These are phyloP conservation scores for Nesidiocoris tenuis DNA, from an alignment of 2,888 invertebrate species.

Conservation along the genomic window DNA sequence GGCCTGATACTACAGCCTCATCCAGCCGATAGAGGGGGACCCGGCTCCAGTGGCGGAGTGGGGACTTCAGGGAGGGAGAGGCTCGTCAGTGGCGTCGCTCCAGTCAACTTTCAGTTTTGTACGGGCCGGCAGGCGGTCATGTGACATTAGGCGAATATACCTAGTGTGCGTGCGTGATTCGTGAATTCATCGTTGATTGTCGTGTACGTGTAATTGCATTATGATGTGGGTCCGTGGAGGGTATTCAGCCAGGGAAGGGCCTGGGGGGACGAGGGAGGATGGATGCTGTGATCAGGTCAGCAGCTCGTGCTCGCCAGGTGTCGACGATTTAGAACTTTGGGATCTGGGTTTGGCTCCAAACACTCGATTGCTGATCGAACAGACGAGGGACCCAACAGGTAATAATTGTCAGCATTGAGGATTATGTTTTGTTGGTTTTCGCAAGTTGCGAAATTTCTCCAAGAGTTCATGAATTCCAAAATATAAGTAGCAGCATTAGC, in stretches of 20 bases:
- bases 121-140: conserved; percentile 32
- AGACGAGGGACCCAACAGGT: conserved; percentile 32
- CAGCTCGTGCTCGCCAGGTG: conserved; percentile 42
- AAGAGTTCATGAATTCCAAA: too few species aligned
- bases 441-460: too few species aligned
- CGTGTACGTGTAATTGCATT: not conserved
- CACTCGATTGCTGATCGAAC: conserved; percentile 20
- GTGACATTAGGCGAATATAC: conserved; percentile 6
- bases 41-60: conserved; percentile 1
- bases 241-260: conserved; percentile 1
- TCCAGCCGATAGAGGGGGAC: not conserved
- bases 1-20: too few species aligned
- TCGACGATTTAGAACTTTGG: conserved; percentile 42
- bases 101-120: conserved; percentile 41
- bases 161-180: not conserved
- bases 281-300: conserved; percentile 42
- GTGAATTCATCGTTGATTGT: not conserved
- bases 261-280: conserved; percentile 27
- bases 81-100: not conserved
- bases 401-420: too few species aligned
- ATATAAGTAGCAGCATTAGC: too few species aligned
- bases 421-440: too few species aligned
- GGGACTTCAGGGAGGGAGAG: not conserved
- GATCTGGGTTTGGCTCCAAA: conserved; percentile 38
- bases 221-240: conserved; percentile 41